Conservation (phyloP, 2,888 invertebrate species). For the Nomada goodeniana region DNA sequence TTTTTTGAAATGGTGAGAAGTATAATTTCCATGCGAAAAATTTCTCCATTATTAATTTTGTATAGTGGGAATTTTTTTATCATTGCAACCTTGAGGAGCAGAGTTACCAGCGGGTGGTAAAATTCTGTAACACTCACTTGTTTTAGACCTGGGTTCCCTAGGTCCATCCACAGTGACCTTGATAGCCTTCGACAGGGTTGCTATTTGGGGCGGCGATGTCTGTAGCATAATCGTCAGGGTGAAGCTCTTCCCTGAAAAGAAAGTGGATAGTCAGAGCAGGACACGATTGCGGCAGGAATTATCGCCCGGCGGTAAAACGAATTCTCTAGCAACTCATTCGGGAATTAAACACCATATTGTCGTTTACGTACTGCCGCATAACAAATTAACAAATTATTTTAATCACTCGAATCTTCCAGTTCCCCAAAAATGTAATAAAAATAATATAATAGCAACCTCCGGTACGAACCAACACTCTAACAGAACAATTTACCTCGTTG, state of each 20-base stretch:
- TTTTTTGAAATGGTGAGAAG: no score
- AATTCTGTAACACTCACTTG: constrained; percentile 76
- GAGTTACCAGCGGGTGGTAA: constrained; percentile 67
- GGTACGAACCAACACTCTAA: no score
- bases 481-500: no score
- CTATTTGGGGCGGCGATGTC: constrained; percentile 82
- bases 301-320: constrained; percentile 69
- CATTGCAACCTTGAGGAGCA: not conserved
- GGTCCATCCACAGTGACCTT: constrained; percentile 83
- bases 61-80: no score
- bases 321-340: constrained; percentile 4
- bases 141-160: constrained; percentile 82
- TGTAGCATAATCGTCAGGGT: constrained; percentile 83
- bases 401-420: no score
- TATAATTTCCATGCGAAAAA: no score
- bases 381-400: no score
- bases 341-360: constrained; percentile 75
- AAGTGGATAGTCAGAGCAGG: not conserved
- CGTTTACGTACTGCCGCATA: no score
- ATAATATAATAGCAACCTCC: no score
- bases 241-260: constrained; percentile 82
- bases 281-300: constrained; percentile 40
- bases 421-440: no score
- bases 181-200: constrained; percentile 81
- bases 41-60: no score